Evolutionary conservation across 2,888 invertebrate species (phyloP), one percentile per base, ranked within the genome.

Genomic region (Adineta ricciae): DNA sequence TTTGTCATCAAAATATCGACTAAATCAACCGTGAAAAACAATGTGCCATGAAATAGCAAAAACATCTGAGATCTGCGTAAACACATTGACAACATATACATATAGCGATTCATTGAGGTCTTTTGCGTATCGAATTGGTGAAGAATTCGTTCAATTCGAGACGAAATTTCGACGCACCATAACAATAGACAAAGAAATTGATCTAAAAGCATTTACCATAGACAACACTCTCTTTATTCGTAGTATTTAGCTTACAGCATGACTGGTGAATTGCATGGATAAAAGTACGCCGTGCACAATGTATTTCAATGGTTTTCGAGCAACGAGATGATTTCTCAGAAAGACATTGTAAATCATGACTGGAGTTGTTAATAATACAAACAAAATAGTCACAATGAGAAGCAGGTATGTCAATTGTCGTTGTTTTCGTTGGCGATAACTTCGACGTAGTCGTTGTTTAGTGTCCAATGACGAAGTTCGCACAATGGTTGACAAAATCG

Each of bases 111-210:
- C 46, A 46, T 46, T 46, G 11, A 8, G 46, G 16, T 36, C 16
- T 64, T 64, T 36, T 32, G 27, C 32, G 32, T 64, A 7, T 64
- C 27, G 11, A 64, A 16, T 0, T 2, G 27, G 36, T 41, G 41
- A 78, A 38, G 14, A 78, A 78, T 78, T 21, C 41, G 24, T n/a
- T 14, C 2, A 78, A 21, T 78, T 78, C 78, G n/a, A n/a, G 38
- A 78, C 78, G 78, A 78, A 78, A 78, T 9, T 41, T 78, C 0
- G 78, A 78, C n/a, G 78, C 78, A 24, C 41, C 41, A 41, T 11
- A 78, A 41, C 78, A 78, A 41, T 78, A 78, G n/a, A 78, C 41
- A 78, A 78, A 78, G 41, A 78, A 78, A 78, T 78, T 78, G 2
- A 41, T 78, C 64, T 64, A 32, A 64, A 46, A 46, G 11, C 11